Evolutionary conservation across 1,140 invertebrate genomes (phyloP).

Genomic region (Galleria mellonella): DNA sequence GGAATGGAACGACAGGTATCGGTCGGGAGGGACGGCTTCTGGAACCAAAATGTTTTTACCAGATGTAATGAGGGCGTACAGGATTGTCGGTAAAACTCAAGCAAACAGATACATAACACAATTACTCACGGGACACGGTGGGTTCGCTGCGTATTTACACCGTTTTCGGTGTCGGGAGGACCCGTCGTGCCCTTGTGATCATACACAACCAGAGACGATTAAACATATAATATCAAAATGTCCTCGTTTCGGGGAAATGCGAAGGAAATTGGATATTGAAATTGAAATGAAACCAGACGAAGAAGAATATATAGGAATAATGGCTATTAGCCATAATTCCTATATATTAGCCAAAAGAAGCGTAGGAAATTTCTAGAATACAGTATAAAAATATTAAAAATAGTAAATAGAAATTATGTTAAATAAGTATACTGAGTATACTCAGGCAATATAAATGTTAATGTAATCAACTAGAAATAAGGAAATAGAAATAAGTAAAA

Average conservation of each 20-base stretch:
- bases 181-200: constrained; percentile 2
- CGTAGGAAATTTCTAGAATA: too few relatives aligned
- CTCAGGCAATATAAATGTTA: too few relatives aligned
- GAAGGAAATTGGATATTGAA: too few relatives aligned
- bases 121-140: neutral
- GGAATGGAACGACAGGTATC: constrained; percentile 13
- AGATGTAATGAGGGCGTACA: neutral
- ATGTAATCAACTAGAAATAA: too few relatives aligned
- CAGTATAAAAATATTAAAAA: too few relatives aligned
- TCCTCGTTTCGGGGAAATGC: neutral
- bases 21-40: neutral
- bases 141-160: neutral
- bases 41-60: constrained; percentile 1
- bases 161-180: neutral
- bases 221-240: neutral
- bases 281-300: too few relatives aligned
- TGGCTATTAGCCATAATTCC: too few relatives aligned
- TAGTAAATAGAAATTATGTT: too few relatives aligned
- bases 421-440: too few relatives aligned
- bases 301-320: too few relatives aligned
- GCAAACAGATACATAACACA: neutral
- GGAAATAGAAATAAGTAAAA: too few relatives aligned
- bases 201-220: neutral
- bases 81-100: neutral
- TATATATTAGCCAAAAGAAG: too few relatives aligned